Evolutionary conservation across 2,888 invertebrate genomes (phyloP), one percentile per base, ranked within the genome.

Genomic region (Perizoma affinitatum): DNA sequence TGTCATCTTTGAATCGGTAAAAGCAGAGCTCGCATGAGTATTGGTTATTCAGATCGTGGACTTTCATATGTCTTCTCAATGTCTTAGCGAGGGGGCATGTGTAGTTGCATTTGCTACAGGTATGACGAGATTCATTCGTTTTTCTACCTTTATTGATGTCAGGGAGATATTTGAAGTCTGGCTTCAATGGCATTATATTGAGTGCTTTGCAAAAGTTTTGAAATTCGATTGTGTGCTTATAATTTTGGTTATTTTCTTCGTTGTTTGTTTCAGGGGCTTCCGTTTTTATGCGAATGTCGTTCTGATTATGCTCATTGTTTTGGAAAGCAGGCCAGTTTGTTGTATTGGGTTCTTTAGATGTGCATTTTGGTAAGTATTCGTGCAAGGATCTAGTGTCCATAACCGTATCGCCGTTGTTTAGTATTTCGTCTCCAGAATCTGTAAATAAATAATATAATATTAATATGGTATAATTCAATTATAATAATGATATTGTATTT

Each of bases 1-100:
- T 43, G 6, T 53, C 57, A 8, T 11, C 46, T 1, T 42, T 34
- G 34, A 61, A 61, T 0, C 61, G 41, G n/a, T 57, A 54, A 2
- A n/a, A n/a, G n/a, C 62, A 62, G 5, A 52, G 43, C 9, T 43
- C 4, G 33, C 62, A 62, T 0, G 11, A 1, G 8, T 42, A 58
- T 5, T 7, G 35, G 41, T 51, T n/a, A 0, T n/a, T 48, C 1
- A 2, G 47, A 7, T 62, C 34, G 7, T 62, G 62, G 7, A 55
- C 43, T 41, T 41, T 58, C 0, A 4, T 9, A 35, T 62, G 62
- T 2, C 4, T 9, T 6, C 33, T 46, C 5, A 62, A 41, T 0
- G 48, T 52, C n/a, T 44, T 43, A 2, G 40, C n/a, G 0, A 45
- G 35, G 3, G 36, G 41, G n/a, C 54, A 46, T 10, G 50, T 54